Base-by-base conservation (phyloP, 2,888 invertebrate species). In the Troides aeacus region DNA sequence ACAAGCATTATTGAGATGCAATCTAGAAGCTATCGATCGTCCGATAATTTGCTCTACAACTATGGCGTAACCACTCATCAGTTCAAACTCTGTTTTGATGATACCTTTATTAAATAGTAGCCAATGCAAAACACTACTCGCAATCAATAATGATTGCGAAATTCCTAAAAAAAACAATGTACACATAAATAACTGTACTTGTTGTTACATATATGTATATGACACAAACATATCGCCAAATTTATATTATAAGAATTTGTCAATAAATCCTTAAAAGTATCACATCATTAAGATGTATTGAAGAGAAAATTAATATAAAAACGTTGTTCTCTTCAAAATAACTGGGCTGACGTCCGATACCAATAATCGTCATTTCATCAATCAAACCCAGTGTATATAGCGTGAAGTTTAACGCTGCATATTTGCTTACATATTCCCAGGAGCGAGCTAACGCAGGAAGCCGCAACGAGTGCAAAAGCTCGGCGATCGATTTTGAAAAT, bases 401-500 rank as follows among this genome's bases (percentile, higher is more conserved):
- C 71, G 61, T 39, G 64, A 63, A 70, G 73, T 79, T 75, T 77
- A 77, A 74, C 72, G 62, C 75, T 75, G 75, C 72, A 74, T 84
- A 77, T 85, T 86, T 84, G 76, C 82, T 81, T 79, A 82, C 75
- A 79, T 82, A 83, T 78, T 79, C 79, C 79, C 78, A 79, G 79
- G 79, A 82, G 81, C 76, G 78, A 83, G 83, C 78, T 79, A 87
- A 85, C 84, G 86, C 86, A 90, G 87, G 90, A 90, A 90, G 90
- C 90, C 87, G 80, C 88, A 85, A 82, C 81, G 82, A 78, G 82
- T 77, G 86, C 84, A 81, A 90, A 90, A 86, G 91, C 90, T 90
- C 87, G 88, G 75, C 88, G 85, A 89, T 90, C 90, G 90, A 88
- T 92, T 92, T 90, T 91, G 86, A 91, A 92, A 92, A 92, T 92